phyloP scores from a whole-genome alignment of 2,888 invertebrate species.

The Catonia carolina region DNA sequence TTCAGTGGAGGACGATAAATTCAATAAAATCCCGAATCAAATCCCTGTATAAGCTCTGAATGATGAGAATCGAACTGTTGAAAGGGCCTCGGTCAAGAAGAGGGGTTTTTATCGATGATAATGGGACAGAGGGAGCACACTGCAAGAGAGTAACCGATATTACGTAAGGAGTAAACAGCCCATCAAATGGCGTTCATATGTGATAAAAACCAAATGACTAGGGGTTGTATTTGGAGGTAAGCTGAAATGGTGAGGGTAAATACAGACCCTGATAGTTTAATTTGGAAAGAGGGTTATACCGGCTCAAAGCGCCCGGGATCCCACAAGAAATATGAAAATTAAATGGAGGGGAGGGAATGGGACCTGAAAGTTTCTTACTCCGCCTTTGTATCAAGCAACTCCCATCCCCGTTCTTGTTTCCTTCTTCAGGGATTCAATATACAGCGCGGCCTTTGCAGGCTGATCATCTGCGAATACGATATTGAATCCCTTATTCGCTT shows the following conservation, averaged over 20 bases:
- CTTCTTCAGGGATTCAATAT: too few relatives aligned
- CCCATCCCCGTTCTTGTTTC: too few relatives aligned
- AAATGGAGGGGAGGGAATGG: constrained; percentile 9
- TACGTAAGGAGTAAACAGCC: constrained; percentile 9
- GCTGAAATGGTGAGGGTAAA: constrained; percentile 13
- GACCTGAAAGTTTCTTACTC: constrained; percentile 9
- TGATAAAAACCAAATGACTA: constrained; percentile 10
- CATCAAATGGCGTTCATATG: constrained; percentile 10
- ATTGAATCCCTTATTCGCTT: too few relatives aligned
- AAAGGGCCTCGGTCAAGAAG: not conserved
- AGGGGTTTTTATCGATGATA: not conserved
- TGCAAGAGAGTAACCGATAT: constrained; percentile 8
- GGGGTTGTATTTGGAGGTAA: constrained; percentile 1
- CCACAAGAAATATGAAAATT: constrained; percentile 14
- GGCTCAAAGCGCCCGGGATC: constrained; percentile 11
- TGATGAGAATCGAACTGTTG: too few relatives aligned
- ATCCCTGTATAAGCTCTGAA: too few relatives aligned
- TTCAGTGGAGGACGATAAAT: too few relatives aligned
- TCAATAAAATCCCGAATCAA: too few relatives aligned
- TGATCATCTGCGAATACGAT: too few relatives aligned
- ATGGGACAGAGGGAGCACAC: not conserved
- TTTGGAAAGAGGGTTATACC: constrained; percentile 12
- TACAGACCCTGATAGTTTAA: constrained; percentile 10
- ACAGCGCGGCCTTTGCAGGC: too few relatives aligned
- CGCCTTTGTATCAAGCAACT: constrained; percentile 2